Evolutionary conservation across 1,140 invertebrate species (phyloP), one percentile per base, ranked within the genome.

Genomic region (Drosophila persimilis): DNA sequence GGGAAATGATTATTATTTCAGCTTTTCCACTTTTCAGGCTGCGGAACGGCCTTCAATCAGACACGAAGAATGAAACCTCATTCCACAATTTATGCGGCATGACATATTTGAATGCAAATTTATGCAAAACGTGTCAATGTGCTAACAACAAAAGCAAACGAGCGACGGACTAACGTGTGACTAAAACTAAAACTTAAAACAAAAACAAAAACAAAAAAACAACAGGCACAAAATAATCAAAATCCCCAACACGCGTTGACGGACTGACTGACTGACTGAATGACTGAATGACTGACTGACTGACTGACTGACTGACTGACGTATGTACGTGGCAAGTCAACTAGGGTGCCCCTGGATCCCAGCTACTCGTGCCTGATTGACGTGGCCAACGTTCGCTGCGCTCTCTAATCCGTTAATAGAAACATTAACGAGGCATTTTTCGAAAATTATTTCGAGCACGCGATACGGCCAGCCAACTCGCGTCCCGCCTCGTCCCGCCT

Each of bases 361-460:
- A 13, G 17, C 47, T 13, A 41, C 55, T 62, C 65, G 51, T 71
- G 44, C 51, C 69, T 77, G 81, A 77, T 77, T 84, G 80, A 84
- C 80, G 56, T 66, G 80, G 61, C 81, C 64, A 63, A 54, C 73
- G 64, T 63, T 80, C 73, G 70, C 55, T 69, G 65, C 65, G 50
- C 73, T 61, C 78, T 86, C 78, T 90, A 90, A 90, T 90, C 89
- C 85, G 80, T 90, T 90, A 90, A 90, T 90, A 89, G 89, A 90
- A 90, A 90, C 89, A 90, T 90, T 90, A 90, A 89, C 75, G 79
- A 83, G 76, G 72, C 76, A 88, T 88, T 88, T 86, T 88, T 80
- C 55, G 75, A 88, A 88, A 88, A 88, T 88, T 88, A 88, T 88
- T 88, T 88, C 84, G 48, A 79, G 83, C 83, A 88, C 83, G 83